Percentiles rank a stretch among this genome's conserved stretches.
phyloP scores from a whole-genome alignment of 2,888 invertebrate species.

The Mylabris sibirica region DNA sequence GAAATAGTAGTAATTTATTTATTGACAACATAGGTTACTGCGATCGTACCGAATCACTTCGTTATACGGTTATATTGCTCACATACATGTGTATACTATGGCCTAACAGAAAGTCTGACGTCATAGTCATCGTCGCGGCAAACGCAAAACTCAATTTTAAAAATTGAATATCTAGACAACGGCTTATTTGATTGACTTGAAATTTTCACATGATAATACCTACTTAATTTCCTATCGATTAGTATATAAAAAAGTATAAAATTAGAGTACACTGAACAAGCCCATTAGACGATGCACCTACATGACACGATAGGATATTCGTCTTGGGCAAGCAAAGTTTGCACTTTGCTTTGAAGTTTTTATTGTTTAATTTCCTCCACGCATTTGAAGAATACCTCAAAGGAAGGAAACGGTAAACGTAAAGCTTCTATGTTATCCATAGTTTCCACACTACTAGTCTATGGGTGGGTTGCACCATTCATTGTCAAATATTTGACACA shows the following conservation, averaged over 20 bases:
- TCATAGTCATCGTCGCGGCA: too few species aligned
- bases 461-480: too few species aligned
- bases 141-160: too few species aligned
- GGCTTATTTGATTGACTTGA: too few species aligned
- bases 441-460: not conserved
- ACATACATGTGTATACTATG: not conserved
- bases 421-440: not conserved
- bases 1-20: too few species aligned
- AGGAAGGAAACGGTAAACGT: not conserved
- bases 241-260: not conserved
- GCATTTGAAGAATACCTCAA: not conserved
- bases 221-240: not conserved
- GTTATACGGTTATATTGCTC: not conserved
- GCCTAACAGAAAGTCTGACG: too few species aligned
- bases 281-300: not conserved
- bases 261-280: not conserved
- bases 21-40: not conserved
- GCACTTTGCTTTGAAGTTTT: not conserved
- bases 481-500: too few species aligned
- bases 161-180: too few species aligned
- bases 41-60: not conserved
- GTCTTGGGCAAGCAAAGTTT: not conserved
- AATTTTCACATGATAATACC: not conserved
- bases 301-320: not conserved
- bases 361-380: not conserved